phyloP scores from a whole-genome alignment of 2,113 vertebrate species.

The Misgurnus anguillicaudatus region DNA sequence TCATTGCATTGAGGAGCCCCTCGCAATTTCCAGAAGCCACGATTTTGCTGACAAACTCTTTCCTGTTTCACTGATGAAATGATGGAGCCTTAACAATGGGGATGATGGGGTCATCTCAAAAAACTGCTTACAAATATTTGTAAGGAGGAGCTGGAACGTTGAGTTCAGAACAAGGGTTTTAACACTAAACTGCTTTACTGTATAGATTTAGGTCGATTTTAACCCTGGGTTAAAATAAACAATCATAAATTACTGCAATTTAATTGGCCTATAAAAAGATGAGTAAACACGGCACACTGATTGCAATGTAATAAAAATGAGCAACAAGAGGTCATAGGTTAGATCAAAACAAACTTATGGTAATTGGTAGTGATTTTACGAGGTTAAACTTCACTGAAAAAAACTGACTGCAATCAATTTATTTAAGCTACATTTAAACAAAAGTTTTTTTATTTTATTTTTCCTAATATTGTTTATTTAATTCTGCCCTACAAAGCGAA shows the following conservation, averaged over 20 bases:
- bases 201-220: not conserved
- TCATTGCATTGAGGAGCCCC: slow-evolving; percentile 34
- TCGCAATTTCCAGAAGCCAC: slow-evolving; percentile 51
- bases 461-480: no score
- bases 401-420: no score
- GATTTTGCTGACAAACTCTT: slow-evolving; percentile 71
- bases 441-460: no score
- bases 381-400: no score
- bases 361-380: no score
- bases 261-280: not conserved
- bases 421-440: no score
- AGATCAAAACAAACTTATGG: no score
- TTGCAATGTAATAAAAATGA: no score
- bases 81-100: slow-evolving; percentile 51
- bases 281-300: no score
- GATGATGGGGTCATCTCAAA: slow-evolving; percentile 10
- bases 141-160: slow-evolving; percentile 46
- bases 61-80: slow-evolving; percentile 56
- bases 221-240: not conserved
- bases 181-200: slow-evolving; percentile 40
- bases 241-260: not conserved
- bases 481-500: no score
- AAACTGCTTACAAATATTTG: slow-evolving; percentile 63
- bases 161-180: slow-evolving; percentile 40
- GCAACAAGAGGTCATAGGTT: no score